phyloP scores from a whole-genome alignment of 2,888 invertebrate species.

The Netelia inedita region DNA sequence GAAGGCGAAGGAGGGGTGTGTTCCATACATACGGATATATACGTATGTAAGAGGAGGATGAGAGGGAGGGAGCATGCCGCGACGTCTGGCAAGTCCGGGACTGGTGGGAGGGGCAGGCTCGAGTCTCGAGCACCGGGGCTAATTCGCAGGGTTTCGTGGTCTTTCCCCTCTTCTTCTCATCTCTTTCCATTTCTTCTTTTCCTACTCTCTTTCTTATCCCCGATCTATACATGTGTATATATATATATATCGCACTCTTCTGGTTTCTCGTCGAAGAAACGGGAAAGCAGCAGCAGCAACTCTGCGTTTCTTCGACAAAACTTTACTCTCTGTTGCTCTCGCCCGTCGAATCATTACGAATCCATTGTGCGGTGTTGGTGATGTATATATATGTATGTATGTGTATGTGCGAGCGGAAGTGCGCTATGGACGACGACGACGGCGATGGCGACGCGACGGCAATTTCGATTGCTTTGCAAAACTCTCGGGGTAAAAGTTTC shows the following conservation, averaged over 20 bases:
- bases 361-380: constrained; percentile 59
- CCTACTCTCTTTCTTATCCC: constrained; percentile 42
- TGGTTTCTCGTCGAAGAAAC: constrained; percentile 33
- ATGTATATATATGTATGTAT: constrained; percentile 14
- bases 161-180: constrained; percentile 48
- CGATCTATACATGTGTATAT: neutral
- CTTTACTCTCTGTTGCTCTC: constrained; percentile 54
- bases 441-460: constrained; percentile 55
- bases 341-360: constrained; percentile 61
- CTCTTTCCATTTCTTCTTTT: constrained; percentile 27
- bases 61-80: constrained; percentile 12
- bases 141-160: constrained; percentile 71
- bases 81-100: constrained; percentile 36
- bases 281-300: constrained; percentile 19
- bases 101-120: constrained; percentile 10
- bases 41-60: neutral
- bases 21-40: neutral
- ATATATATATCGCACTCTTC: constrained; percentile 29
- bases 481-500: constrained; percentile 58
- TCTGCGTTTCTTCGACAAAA: constrained; percentile 55
- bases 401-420: neutral
- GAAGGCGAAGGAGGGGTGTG: constrained; percentile 23
- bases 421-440: constrained; percentile 8
- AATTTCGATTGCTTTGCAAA: constrained; percentile 68
- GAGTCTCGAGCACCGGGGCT: constrained; percentile 53